A percentile compares a stretch with the other conserved stretches of the same genome.
phyloP scores from a whole-genome alignment of 30 jellyfish, hydroid and myxozoan species.

The Sanderia malayensis region DNA sequence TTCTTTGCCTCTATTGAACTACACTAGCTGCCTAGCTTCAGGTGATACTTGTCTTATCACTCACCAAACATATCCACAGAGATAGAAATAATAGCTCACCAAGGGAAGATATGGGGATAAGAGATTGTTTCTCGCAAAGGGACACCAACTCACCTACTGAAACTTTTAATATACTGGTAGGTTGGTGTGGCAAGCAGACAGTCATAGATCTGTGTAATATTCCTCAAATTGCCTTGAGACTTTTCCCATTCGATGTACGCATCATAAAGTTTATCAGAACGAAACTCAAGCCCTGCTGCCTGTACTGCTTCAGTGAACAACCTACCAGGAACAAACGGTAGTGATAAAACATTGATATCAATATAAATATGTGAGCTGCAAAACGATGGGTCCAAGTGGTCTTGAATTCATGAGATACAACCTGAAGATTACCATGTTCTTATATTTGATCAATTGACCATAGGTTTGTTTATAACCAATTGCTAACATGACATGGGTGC shows the following conservation, averaged over 20 bases:
- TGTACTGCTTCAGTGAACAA: slow-evolving; percentile 72
- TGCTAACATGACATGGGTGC: slow-evolving; percentile 32
- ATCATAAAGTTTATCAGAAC: slow-evolving; percentile 83
- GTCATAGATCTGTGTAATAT: slow-evolving; percentile 65
- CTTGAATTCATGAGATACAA: slow-evolving; percentile 25
- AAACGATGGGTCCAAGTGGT: slow-evolving; percentile 53
- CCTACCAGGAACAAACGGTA: slow-evolving; percentile 24
- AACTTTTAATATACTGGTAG: slow-evolving; percentile 72
- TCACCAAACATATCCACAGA: too few relatives aligned
- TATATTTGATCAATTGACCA: slow-evolving; percentile 26
- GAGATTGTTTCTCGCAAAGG: too few relatives aligned
- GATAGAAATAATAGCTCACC: too few relatives aligned
- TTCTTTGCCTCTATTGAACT: too few relatives aligned
- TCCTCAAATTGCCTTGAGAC: slow-evolving; percentile 59
- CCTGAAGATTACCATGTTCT: slow-evolving; percentile 41
- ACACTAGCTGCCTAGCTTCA: too few relatives aligned
- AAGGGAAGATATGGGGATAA: too few relatives aligned
- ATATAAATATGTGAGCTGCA: slow-evolving; percentile 1
- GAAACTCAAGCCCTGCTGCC: slow-evolving; percentile 86
- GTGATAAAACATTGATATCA: neutral
- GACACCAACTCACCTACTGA: slow-evolving; percentile 51
- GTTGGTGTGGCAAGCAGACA: slow-evolving; percentile 78
- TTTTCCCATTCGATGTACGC: slow-evolving; percentile 86
- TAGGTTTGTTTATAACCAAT: slow-evolving; percentile 21
- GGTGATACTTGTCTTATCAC: too few relatives aligned